Conservation (phyloP, 2,888 invertebrate genomes). For the Periphyllus acericola region DNA sequence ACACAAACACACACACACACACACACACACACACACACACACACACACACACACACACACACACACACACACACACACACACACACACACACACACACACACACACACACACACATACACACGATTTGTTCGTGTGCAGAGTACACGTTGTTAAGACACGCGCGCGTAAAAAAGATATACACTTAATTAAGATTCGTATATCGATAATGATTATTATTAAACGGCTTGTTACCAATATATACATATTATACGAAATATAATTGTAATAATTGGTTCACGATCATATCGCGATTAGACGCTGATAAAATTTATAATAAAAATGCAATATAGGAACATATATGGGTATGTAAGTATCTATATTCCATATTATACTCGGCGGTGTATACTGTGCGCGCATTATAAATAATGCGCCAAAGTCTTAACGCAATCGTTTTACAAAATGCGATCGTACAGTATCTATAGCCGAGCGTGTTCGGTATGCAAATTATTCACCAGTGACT, state of each 20-base stretch:
- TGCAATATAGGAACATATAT: neutral
- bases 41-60: no score
- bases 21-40: no score
- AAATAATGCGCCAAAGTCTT: neutral
- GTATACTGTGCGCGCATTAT: neutral
- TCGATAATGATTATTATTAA: conserved; percentile 15
- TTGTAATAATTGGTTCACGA: neutral
- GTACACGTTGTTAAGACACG: neutral
- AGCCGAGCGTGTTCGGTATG: neutral
- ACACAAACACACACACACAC: no score
- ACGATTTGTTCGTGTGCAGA: neutral
- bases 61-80: no score
- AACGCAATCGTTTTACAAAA: neutral
- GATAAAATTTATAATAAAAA: neutral
- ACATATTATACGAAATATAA: neutral
- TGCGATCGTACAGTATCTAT: neutral
- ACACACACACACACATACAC: no score
- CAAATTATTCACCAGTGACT: conserved; percentile 6
- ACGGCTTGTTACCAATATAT: neutral
- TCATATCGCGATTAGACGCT: neutral
- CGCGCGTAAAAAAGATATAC: conserved; percentile 3
- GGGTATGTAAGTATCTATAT: neutral
- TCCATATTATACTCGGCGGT: no score
- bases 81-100: no score
- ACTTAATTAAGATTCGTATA: conserved; percentile 29